phyloP scores from a whole-genome alignment of 2,797 vertebrate genomes.

The Lerista edwardsae region DNA sequence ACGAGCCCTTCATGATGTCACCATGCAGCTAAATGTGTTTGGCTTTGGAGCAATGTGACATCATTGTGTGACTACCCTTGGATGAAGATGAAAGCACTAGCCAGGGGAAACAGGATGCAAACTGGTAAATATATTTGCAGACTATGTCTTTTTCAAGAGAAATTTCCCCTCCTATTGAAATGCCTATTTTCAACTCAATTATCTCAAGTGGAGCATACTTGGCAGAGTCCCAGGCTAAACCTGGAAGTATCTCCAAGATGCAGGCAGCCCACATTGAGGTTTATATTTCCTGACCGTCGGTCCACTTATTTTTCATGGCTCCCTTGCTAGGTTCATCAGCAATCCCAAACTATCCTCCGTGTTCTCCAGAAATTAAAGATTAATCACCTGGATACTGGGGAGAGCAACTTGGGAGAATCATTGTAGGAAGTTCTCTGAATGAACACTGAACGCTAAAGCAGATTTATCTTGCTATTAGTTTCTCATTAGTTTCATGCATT shows the following conservation, averaged over 20 bases:
- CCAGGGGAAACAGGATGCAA: neutral
- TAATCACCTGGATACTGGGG: slow-evolving; percentile 25
- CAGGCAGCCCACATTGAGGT: neutral
- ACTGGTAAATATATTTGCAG: neutral
- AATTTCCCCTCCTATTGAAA: neutral
- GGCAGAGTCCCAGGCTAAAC: neutral
- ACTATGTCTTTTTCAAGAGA: neutral
- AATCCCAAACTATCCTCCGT: neutral
- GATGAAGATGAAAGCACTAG: neutral
- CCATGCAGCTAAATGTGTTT: neutral
- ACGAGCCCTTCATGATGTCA: neutral
- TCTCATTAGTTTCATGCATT: slow-evolving; percentile 31
- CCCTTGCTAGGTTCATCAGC: neutral
- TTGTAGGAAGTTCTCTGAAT: slow-evolving; percentile 9
- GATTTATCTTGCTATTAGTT: slow-evolving; percentile 42
- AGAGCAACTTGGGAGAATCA: slow-evolving; percentile 28
- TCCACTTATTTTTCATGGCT: slow-evolving; percentile 30
- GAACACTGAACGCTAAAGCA: slow-evolving; percentile 24
- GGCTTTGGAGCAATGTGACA: neutral
- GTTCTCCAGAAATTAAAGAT: slow-evolving; percentile 31
- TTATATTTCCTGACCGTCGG: slow-evolving; percentile 3
- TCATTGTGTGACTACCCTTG: neutral
- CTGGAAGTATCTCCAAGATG: neutral
- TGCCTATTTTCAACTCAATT: neutral
- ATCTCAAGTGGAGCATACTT: neutral